phyloP scores from a whole-genome alignment of 2,797 vertebrate genomes.

The Hyperoplus immaculatus region DNA sequence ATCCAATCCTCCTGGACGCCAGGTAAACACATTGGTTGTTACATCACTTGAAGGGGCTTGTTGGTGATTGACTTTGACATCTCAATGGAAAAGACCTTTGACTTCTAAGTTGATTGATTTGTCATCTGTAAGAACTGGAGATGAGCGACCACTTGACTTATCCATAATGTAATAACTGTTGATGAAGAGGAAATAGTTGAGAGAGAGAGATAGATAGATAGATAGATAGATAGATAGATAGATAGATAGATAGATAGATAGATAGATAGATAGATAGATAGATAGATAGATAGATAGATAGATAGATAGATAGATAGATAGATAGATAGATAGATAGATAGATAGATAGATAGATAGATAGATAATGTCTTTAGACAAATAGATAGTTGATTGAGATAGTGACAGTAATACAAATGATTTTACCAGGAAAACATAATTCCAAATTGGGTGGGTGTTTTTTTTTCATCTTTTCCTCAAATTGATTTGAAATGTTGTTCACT shows the following conservation, averaged over 20 bases:
- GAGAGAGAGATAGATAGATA: neutral
- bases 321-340: too few relatives aligned
- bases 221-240: neutral
- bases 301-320: too few relatives aligned
- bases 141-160: neutral
- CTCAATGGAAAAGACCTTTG: constrained; percentile 1
- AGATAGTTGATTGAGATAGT: too few relatives aligned
- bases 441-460: neutral
- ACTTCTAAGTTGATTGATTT: constrained; percentile 13
- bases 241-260: neutral
- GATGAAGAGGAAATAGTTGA: neutral
- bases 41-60: neutral
- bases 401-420: constrained; percentile 15
- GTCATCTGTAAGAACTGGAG: neutral
- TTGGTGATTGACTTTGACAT: constrained; percentile 1
- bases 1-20: constrained; percentile 96
- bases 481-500: neutral
- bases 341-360: too few relatives aligned
- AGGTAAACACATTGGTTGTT: constrained; percentile 83
- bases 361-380: too few relatives aligned
- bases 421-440: neutral
- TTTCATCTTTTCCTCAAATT: constrained; percentile 6
- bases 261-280: neutral
- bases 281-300: too few relatives aligned
- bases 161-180: constrained; percentile 12